Conservation (phyloP, 2,888 invertebrate species). For the Scotopteryx bipunctaria region DNA sequence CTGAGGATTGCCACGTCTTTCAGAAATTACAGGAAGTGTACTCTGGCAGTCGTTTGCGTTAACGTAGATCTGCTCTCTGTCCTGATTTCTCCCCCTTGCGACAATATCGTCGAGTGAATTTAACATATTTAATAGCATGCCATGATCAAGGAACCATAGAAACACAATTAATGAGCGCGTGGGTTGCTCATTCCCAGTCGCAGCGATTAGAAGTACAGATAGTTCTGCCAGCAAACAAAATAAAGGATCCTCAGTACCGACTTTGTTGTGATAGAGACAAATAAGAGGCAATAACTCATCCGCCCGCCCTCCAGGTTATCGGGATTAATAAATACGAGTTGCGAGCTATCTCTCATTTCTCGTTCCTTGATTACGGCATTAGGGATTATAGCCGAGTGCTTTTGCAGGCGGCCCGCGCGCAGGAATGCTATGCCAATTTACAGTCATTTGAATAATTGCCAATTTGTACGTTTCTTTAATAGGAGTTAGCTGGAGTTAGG, state of each 20-base stretch:
- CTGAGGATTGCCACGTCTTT: neutral
- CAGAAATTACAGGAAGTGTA: neutral
- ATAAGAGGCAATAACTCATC: conserved; percentile 60
- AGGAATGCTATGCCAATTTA: conserved; percentile 34
- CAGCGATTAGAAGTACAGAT: conserved; percentile 36
- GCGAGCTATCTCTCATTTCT: conserved; percentile 48
- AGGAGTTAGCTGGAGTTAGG: too few relatives aligned
- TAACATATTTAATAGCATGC: conserved; percentile 1
- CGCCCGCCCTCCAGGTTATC: conserved; percentile 56
- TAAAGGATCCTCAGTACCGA: conserved; percentile 40
- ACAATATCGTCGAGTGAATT: neutral
- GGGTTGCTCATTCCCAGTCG: conserved; percentile 23
- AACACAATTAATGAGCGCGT: conserved; percentile 25
- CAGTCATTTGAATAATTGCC: conserved; percentile 33
- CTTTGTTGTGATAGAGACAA: conserved; percentile 57
- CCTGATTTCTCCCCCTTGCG: neutral
- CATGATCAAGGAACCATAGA: conserved; percentile 21
- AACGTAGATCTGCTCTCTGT: neutral
- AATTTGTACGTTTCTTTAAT: conserved; percentile 33
- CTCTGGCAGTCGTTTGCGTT: neutral
- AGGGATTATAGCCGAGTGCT: conserved; percentile 35
- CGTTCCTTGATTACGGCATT: conserved; percentile 52
- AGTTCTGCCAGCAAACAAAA: conserved; percentile 41
- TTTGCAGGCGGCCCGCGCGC: conserved; percentile 31
- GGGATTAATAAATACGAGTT: conserved; percentile 51